These are phyloP conservation scores for Perognathus longimembris DNA, from an alignment of 2,113 vertebrate genomes.

Conservation along the genomic window DNA sequence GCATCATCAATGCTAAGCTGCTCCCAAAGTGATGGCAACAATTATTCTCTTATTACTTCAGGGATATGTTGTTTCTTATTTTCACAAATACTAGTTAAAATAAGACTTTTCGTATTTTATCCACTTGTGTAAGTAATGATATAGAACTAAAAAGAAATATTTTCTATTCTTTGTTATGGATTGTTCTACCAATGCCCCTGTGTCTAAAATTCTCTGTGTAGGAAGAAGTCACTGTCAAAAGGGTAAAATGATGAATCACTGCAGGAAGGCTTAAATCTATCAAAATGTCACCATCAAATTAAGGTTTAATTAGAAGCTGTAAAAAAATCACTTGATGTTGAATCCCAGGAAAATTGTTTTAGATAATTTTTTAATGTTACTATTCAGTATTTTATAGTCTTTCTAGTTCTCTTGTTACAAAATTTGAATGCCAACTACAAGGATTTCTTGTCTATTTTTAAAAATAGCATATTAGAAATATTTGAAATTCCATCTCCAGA, in stretches of 20 bases:
- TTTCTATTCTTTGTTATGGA: no score
- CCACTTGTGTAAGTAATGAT: background rate
- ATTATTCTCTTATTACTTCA: background rate
- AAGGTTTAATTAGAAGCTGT: conserved; percentile 68
- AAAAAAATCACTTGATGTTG: conserved; percentile 9
- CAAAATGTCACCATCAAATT: conserved; percentile 73
- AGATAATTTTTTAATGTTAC: conserved; percentile 27
- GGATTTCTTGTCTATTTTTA: background rate
- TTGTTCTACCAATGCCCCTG: conserved; percentile 48
- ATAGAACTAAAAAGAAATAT: no score
- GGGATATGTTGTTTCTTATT: background rate
- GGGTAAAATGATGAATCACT: conserved; percentile 55
- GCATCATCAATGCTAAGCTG: background rate
- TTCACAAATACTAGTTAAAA: background rate
- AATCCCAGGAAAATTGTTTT: conserved; percentile 47
- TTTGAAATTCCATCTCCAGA: background rate
- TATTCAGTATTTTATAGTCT: conserved; percentile 31
- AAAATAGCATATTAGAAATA: background rate
- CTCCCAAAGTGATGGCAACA: background rate
- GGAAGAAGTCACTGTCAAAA: conserved; percentile 71
- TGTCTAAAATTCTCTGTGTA: conserved; percentile 64
- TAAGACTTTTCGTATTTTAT: background rate
- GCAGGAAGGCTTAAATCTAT: conserved; percentile 61
- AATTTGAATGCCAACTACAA: conserved; percentile 29
- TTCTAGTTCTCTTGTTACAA: background rate